Conservation (phyloP, 2,888 invertebrate species). For the Nesidiocoris tenuis region DNA sequence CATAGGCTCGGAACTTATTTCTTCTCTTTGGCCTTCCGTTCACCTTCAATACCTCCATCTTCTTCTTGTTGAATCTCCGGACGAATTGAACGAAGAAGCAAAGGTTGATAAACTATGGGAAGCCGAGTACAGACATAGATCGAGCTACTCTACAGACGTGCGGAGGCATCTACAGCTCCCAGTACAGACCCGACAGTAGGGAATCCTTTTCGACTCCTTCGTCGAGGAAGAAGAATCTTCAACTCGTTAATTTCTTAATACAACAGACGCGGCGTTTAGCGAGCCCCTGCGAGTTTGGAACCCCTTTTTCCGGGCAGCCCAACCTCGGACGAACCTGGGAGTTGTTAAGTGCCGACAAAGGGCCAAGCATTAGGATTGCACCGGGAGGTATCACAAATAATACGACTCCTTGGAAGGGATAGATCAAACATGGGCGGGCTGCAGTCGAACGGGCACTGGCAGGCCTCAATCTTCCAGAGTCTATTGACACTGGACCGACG, state of each 20-base stretch:
- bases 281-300: constrained; percentile 15
- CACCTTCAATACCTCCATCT: neutral
- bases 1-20: constrained; percentile 18
- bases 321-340: constrained; percentile 8
- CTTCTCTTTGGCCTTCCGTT: constrained; percentile 5
- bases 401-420: neutral
- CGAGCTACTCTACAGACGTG: constrained; percentile 36
- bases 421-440: neutral
- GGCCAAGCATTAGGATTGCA: neutral
- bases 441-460: no score
- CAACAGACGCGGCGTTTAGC: constrained; percentile 37
- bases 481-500: no score
- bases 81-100: constrained; percentile 7
- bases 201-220: neutral
- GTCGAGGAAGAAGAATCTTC: constrained; percentile 31
- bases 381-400: neutral
- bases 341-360: constrained; percentile 38
- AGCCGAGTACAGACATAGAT: constrained; percentile 31
- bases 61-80: constrained; percentile 14
- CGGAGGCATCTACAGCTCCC: constrained; percentile 10
- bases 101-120: constrained; percentile 41
- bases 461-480: no score
- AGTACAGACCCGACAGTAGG: neutral
- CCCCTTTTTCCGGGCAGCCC: neutral
- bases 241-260: constrained; percentile 43